These are phyloP conservation scores for Pachypanchax playfairii DNA, from an alignment of 2,113 vertebrate genomes.

Conservation along the genomic window DNA sequence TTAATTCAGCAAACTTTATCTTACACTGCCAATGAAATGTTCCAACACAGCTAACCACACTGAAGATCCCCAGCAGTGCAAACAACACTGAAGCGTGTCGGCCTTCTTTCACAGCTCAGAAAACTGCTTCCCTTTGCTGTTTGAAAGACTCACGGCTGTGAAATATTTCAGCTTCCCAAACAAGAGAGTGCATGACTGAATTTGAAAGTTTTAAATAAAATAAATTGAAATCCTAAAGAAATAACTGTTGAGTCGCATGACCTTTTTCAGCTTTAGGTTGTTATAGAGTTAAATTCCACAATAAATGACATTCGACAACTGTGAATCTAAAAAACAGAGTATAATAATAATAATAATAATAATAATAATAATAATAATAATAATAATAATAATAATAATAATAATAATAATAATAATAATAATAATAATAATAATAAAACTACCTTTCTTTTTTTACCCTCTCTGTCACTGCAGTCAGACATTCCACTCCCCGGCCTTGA, in stretches of 20 bases:
- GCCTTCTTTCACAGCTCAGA: neutral
- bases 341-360: too few relatives aligned
- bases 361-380: too few relatives aligned
- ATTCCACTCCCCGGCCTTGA: slow-evolving; percentile 68
- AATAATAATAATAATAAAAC: too few relatives aligned
- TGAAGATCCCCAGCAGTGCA: neutral
- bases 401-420: too few relatives aligned
- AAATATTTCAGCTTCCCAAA: slow-evolving; percentile 7
- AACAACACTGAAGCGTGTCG: neutral
- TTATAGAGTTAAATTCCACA: neutral
- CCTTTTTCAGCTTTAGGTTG: neutral
- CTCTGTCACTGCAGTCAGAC: slow-evolving; percentile 74
- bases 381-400: too few relatives aligned
- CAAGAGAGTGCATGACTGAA: neutral
- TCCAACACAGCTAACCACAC: slow-evolving; percentile 13
- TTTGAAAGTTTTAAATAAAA: neutral
- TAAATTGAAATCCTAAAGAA: neutral
- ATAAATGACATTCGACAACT: neutral
- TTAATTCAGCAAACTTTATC: slow-evolving; percentile 16
- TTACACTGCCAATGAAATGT: slow-evolving; percentile 2
- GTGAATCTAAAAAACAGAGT: too few relatives aligned
- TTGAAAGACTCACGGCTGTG: slow-evolving; percentile 2
- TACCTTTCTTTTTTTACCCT: slow-evolving; percentile 82
- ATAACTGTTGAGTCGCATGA: too few relatives aligned
- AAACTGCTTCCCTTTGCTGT: neutral